Percentiles rank a stretch among this genome's conserved stretches.
phyloP scores from a whole-genome alignment of 1,140 invertebrate species.

The Panonychus citri region DNA sequence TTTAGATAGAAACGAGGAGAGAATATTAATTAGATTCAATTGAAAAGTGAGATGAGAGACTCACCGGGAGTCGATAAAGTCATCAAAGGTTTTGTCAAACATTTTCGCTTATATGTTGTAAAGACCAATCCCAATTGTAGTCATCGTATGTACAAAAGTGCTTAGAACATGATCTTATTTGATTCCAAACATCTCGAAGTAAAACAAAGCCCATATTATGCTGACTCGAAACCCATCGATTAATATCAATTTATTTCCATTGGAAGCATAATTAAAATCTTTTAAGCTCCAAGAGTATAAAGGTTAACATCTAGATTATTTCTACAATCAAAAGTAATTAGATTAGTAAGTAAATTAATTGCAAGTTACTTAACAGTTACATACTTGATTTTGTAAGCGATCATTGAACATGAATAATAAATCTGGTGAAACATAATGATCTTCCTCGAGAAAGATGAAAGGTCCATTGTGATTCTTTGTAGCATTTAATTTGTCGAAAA shows the following conservation, averaged over 20 bases:
- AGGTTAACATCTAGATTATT: conserved; percentile 71
- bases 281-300: conserved; percentile 78
- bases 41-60: conserved; percentile 9
- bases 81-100: conserved; percentile 46
- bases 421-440: conserved; percentile 90
- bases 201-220: conserved; percentile 98
- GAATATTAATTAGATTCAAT: neutral
- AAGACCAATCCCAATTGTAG: conserved; percentile 95
- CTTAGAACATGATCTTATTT: conserved; percentile 51
- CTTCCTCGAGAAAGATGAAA: conserved; percentile 87
- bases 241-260: conserved; percentile 52
- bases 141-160: conserved; percentile 88
- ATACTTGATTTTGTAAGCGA: neutral
- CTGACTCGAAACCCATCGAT: conserved; percentile 82
- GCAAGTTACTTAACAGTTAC: too few species aligned
- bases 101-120: conserved; percentile 72
- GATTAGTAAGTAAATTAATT: neutral
- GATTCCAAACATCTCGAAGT: conserved; percentile 57
- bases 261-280: conserved; percentile 28
- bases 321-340: conserved; percentile 25
- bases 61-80: conserved; percentile 58
- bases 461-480: conserved; percentile 31
- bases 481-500: conserved; percentile 30
- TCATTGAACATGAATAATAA: conserved; percentile 58
- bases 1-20: neutral